Conservation (phyloP, 2,113 vertebrate genomes). For the Alligator sinensis region DNA sequence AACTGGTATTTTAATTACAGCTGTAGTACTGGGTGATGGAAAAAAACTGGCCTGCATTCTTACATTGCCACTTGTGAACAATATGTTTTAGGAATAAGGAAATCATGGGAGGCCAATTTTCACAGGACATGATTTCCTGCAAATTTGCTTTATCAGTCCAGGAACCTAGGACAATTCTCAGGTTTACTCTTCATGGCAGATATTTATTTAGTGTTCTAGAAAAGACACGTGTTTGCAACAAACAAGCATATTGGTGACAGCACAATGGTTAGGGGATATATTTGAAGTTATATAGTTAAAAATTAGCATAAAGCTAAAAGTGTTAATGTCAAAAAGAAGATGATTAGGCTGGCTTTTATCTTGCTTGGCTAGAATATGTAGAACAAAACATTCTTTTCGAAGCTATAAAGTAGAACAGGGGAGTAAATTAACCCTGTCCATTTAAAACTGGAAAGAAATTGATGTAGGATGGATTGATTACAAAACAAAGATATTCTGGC, state of each 20-base stretch:
- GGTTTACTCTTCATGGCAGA: not conserved
- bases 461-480: not conserved
- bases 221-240: not conserved
- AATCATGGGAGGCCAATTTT: not conserved
- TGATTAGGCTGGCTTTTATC: not conserved
- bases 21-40: not conserved
- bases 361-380: not conserved
- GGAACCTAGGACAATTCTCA: not conserved
- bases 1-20: not conserved
- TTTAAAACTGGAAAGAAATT: not conserved
- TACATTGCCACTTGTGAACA: not conserved
- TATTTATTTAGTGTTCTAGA: not conserved
- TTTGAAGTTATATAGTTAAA: not conserved
- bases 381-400: not conserved
- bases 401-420: not conserved
- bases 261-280: not conserved
- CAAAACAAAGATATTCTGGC: not conserved
- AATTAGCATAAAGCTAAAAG: not conserved
- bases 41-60: not conserved
- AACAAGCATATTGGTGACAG: not conserved
- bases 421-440: accelerated
- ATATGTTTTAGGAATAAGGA: not conserved
- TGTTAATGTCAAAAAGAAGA: not conserved
- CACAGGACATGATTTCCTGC: not conserved
- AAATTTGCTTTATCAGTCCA: not conserved